Conservation (phyloP, 2,888 invertebrate species). For the Unio delphinus region DNA sequence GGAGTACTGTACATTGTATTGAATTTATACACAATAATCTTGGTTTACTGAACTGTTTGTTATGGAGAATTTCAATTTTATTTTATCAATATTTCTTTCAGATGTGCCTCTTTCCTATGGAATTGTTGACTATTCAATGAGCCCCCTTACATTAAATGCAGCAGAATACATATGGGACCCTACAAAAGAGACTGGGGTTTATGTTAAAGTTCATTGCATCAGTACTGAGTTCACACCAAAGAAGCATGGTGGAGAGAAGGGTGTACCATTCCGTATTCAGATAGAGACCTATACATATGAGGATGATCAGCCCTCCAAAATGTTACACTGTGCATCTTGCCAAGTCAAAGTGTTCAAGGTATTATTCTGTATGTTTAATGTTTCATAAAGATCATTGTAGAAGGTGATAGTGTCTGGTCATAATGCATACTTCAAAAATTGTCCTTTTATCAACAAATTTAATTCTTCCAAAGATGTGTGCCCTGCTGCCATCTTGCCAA, state of each 20-base stretch:
- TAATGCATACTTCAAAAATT: too few relatives aligned
- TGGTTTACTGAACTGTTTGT: too few relatives aligned
- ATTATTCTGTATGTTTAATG: conserved; percentile 7
- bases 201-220: conserved; percentile 93
- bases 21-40: too few relatives aligned
- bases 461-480: background rate
- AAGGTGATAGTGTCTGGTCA: too few relatives aligned
- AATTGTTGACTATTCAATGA: conserved; percentile 85
- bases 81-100: conserved; percentile 59
- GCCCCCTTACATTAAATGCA: conserved; percentile 81
- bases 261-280: conserved; percentile 95
- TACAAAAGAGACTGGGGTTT: conserved; percentile 94
- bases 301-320: conserved; percentile 72
- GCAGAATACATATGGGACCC: conserved; percentile 96
- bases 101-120: conserved; percentile 96
- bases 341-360: conserved; percentile 90
- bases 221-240: conserved; percentile 98
- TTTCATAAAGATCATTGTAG: too few relatives aligned
- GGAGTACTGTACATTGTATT: too few relatives aligned
- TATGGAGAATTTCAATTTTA: too few relatives aligned
- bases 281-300: conserved; percentile 86
- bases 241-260: conserved; percentile 98
- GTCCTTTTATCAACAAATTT: too few relatives aligned
- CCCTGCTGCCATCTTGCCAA: background rate
- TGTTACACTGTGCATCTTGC: conserved; percentile 94